Conservation (phyloP, 2,113 vertebrate genomes). For the Sander lucioperca region DNA sequence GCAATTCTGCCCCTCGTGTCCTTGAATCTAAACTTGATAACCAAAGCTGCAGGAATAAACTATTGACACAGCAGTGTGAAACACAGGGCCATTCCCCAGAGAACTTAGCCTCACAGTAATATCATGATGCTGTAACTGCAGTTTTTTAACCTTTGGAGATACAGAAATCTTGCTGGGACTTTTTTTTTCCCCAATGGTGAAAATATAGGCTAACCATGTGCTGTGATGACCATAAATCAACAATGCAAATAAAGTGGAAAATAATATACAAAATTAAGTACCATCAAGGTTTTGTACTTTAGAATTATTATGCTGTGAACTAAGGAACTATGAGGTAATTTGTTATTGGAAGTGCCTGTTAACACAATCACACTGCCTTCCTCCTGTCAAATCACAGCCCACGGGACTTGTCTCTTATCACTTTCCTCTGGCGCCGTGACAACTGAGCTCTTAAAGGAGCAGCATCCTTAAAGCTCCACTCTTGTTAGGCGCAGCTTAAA, state of each 20-base stretch:
- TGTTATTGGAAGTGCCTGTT: constrained; percentile 65
- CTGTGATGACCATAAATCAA: constrained; percentile 6
- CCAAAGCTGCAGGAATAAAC: constrained; percentile 35
- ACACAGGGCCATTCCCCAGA: constrained; percentile 3
- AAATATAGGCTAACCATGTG: not conserved
- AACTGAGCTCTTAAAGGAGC: constrained; percentile 62
- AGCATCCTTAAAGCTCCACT: not conserved
- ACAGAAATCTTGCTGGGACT: not conserved
- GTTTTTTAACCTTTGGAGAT: constrained; percentile 18
- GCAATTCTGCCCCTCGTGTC: not conserved
- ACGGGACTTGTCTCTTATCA: constrained; percentile 69
- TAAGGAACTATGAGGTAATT: constrained; percentile 64
- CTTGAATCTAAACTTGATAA: constrained; percentile 57
- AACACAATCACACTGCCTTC: constrained; percentile 62
- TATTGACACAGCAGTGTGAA: constrained; percentile 53
- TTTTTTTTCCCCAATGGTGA: not conserved
- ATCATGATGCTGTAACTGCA: constrained; percentile 23
- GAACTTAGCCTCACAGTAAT: not conserved
- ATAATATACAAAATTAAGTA: constrained; percentile 8
- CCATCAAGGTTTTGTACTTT: constrained; percentile 19
- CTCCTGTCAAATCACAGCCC: constrained; percentile 74
- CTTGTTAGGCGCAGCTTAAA: not conserved
- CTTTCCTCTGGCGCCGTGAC: constrained; percentile 60
- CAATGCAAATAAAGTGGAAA: constrained; percentile 8
- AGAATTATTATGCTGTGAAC: constrained; percentile 20